phyloP scores from a whole-genome alignment of 2,888 invertebrate species.

The Sylvicola cinctus region DNA sequence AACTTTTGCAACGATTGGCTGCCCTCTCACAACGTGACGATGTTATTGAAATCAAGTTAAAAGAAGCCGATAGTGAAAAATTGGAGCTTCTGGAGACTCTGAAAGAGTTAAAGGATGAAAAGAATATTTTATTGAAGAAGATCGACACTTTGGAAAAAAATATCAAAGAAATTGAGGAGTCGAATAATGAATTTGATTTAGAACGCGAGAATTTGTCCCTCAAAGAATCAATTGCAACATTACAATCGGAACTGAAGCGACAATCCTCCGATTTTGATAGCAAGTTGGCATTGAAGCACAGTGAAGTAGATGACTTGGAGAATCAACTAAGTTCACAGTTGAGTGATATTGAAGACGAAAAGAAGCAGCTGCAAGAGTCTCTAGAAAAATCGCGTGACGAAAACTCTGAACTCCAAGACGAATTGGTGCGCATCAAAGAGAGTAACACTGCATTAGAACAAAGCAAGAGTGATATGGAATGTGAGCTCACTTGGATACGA shows the following conservation, averaged over 20 bases:
- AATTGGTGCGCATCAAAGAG: conserved; percentile 23
- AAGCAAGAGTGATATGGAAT: conserved; percentile 15
- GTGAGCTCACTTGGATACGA: conserved; percentile 18
- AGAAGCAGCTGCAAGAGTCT: conserved; percentile 31
- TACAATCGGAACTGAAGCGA: conserved; percentile 29
- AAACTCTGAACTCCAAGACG: conserved; percentile 31
- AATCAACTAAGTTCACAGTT: conserved; percentile 27
- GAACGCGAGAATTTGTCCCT: conserved; percentile 25
- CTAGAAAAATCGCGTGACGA: conserved; percentile 35
- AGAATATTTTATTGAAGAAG: conserved; percentile 28
- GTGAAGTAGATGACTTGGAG: conserved; percentile 29
- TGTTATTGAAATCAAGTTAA: conserved; percentile 34
- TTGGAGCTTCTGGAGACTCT: conserved; percentile 29
- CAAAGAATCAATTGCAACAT: conserved; percentile 22
- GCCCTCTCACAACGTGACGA: conserved; percentile 40
- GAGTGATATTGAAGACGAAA: conserved; percentile 15
- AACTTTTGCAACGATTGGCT: conserved; percentile 37
- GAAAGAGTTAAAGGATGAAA: conserved; percentile 29
- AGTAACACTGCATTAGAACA: conserved; percentile 16
- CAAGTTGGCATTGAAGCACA: conserved; percentile 21
- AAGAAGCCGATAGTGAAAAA: conserved; percentile 32
- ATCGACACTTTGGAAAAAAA: conserved; percentile 27
- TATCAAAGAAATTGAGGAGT: conserved; percentile 20
- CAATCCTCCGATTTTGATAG: conserved; percentile 24
- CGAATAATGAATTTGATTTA: conserved; percentile 22